Evolutionary conservation across 2,888 invertebrate species (phyloP).

Genomic region (Idaea biselata): DNA sequence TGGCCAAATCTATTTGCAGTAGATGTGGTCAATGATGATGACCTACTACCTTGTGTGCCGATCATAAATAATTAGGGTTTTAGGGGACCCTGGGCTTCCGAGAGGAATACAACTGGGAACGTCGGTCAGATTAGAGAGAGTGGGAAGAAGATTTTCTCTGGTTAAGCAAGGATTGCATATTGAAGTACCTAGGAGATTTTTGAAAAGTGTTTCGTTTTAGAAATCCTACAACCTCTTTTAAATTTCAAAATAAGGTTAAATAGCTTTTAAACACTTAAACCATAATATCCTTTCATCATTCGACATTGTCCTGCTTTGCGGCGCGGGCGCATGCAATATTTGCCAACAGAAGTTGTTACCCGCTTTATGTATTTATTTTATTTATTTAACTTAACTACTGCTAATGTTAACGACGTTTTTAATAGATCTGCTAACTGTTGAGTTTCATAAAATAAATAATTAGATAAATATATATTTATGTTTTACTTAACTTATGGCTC

Average conservation of each 20-base stretch:
- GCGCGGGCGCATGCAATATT: background rate
- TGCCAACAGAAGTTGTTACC: background rate
- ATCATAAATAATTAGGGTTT: too few species aligned
- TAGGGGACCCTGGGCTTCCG: too few species aligned
- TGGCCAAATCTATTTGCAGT: too few species aligned
- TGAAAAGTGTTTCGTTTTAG: background rate
- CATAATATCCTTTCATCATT: background rate
- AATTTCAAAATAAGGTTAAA: background rate
- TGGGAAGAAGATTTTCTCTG: too few species aligned
- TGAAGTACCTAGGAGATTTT: background rate
- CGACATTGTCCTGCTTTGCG: background rate
- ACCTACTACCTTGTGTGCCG: too few species aligned
- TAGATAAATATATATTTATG: background rate
- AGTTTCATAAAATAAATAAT: background rate
- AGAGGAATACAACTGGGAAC: too few species aligned
- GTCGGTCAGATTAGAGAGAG: too few species aligned
- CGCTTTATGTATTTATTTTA: background rate
- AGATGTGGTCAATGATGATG: too few species aligned
- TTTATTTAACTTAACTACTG: background rate
- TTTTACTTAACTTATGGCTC: background rate
- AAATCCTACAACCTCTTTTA: background rate
- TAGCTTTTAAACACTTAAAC: background rate
- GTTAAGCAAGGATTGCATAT: background rate
- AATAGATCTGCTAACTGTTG: background rate
- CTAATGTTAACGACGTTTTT: background rate